These are phyloP conservation scores for Petrolisthes cinctipes DNA, from an alignment of 2,888 invertebrate species.

Conservation along the genomic window DNA sequence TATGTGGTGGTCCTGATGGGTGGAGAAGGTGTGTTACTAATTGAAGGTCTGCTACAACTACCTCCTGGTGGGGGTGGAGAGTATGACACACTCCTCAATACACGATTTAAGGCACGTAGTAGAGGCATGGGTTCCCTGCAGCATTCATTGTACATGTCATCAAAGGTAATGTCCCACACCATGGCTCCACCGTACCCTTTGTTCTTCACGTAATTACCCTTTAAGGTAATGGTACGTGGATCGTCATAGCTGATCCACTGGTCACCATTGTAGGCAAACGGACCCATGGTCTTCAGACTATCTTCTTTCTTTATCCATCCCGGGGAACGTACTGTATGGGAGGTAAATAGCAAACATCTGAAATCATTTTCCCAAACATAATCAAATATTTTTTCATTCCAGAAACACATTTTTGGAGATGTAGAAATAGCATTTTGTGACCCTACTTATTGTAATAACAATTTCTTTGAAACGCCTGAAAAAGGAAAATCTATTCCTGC, in stretches of 20 bases:
- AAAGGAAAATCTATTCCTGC: no score
- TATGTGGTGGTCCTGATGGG: constrained; percentile 76
- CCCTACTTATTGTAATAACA: no score
- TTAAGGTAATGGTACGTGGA: constrained; percentile 72
- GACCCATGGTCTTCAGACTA: constrained; percentile 74
- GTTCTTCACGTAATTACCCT: constrained; percentile 77
- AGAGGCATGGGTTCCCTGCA: constrained; percentile 84
- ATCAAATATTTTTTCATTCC: no score
- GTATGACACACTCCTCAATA: constrained; percentile 71
- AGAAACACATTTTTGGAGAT: no score
- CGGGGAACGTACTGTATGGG: constrained; percentile 65
- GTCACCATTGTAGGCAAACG: constrained; percentile 80
- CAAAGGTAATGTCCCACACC: constrained; percentile 89
- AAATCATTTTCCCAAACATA: no score
- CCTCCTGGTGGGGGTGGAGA: constrained; percentile 69
- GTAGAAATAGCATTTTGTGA: no score
- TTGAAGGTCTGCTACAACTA: constrained; percentile 80
- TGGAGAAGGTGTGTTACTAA: constrained; percentile 82
- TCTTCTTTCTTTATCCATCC: constrained; percentile 66
- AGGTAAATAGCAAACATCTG: neutral
- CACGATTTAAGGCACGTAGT: constrained; percentile 82
- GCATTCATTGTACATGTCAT: constrained; percentile 88
- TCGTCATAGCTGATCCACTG: constrained; percentile 97
- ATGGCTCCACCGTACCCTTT: constrained; percentile 84
- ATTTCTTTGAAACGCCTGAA: no score